phyloP scores from a whole-genome alignment of 2,888 invertebrate species.

The Lepidocyrtinus sp. region DNA sequence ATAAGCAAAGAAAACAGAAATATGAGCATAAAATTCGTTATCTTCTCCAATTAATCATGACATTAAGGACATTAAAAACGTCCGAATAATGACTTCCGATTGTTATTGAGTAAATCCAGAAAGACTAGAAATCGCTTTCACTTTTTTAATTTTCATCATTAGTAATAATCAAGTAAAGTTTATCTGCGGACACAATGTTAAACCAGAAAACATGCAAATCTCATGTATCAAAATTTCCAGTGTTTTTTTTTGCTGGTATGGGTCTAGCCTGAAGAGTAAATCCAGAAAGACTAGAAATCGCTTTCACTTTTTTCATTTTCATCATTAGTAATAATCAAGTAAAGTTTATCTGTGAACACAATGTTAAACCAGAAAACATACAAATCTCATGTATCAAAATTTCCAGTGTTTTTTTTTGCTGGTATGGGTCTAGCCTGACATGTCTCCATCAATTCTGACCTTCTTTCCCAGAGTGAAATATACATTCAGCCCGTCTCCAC shows the following conservation, averaged over 20 bases:
- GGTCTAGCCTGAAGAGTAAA: not conserved
- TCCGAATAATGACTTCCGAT: not conserved
- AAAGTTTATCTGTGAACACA: too few species aligned
- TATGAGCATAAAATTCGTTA: not conserved
- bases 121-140: not conserved
- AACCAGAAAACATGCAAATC: too few species aligned
- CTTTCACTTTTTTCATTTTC: not conserved
- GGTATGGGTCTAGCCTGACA: too few species aligned
- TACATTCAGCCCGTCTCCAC: not conserved
- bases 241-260: too few species aligned
- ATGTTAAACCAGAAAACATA: too few species aligned
- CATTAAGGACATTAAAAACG: not conserved
- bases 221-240: too few species aligned
- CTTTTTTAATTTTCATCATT: not conserved
- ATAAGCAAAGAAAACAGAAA: not conserved
- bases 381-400: too few species aligned
- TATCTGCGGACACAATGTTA: too few species aligned
- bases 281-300: not conserved
- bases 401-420: too few species aligned
- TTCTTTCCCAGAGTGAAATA: not conserved
- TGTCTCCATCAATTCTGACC: not conserved
- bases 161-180: too few species aligned
- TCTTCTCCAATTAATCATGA: constrained; percentile 28
- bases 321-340: not conserved
- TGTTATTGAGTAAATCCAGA: not conserved